Evolutionary conservation across 2,888 invertebrate genomes (phyloP), one percentile per base, ranked within the genome.

Genomic region (Therioaphis trifolii): DNA sequence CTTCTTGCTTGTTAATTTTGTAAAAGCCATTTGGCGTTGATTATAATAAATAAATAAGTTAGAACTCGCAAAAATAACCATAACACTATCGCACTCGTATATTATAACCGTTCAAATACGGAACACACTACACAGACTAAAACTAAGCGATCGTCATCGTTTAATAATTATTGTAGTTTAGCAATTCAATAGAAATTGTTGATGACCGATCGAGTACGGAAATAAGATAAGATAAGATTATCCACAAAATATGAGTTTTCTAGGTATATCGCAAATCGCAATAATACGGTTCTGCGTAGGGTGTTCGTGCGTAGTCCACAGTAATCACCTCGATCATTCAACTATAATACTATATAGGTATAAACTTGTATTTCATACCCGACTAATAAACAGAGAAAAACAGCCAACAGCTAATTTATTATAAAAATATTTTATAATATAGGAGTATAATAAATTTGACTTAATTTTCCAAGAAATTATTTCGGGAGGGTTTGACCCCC

Each of bases 281-380:
- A 21, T 21, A 12, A 43, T 68, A 68, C 68, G 24, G 43, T 68
- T 43, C 24, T 68, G n/a, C n/a, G n/a, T n/a, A n/a, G n/a, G n/a
- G n/a, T 14, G 4, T 12, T 4, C 5, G 43, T 7, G 15, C 40
- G 12, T 35, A 66, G 35, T 66, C 35, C n/a, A n/a, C 66, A 66
- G 66, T 66, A 66, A 40, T 35, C 68, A 68, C 68, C 43, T 68
- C 43, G 21, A 68, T 21, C 68, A 68, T 68, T 43, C 43, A 35
- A 66, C 66, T 29, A 66, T 63, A 63, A 35, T 35, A 35, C 35
- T 35, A 35, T 35, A 35, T 35, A 5, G 7, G 4, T 27, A 63
- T 27, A 63, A 63, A 63, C 27, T 18, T 63, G 29, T 63, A 63
- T 63, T 63, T 63, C 29, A 63, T 63, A 63, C 63, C 58, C 63